A percentile compares a stretch with the other conserved stretches of the same genome.
These are phyloP conservation scores for Hippocampus abdominalis DNA, from an alignment of 2,113 vertebrate species.

Conservation along the genomic window DNA sequence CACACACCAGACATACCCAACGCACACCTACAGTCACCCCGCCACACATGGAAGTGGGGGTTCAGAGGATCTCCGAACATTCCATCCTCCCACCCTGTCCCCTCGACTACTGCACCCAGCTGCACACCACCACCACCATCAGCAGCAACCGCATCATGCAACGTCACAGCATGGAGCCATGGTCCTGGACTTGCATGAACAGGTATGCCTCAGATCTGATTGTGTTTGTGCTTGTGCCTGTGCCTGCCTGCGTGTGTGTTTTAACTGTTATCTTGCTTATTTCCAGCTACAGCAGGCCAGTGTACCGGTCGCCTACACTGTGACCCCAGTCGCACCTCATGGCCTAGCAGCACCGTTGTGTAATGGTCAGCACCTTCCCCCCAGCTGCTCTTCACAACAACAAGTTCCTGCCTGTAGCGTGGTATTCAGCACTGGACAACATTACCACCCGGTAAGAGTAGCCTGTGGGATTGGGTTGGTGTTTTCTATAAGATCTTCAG, in stretches of 20 bases:
- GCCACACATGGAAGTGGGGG: constrained; percentile 63
- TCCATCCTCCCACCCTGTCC: constrained; percentile 89
- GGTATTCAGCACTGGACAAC: constrained; percentile 92
- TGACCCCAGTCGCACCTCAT: constrained; percentile 89
- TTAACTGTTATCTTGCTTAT: constrained; percentile 20
- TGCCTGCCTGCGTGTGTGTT: neutral
- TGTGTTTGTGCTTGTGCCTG: neutral
- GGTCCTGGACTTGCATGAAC: constrained; percentile 93
- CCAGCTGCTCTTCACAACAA: constrained; percentile 87
- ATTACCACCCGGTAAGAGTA: constrained; percentile 91
- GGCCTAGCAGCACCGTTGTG: constrained; percentile 90
- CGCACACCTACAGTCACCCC: constrained; percentile 80
- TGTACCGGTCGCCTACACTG: constrained; percentile 91
- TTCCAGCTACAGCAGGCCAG: constrained; percentile 86
- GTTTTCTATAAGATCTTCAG: neutral
- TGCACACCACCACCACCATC: constrained; percentile 76
- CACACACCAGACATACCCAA: constrained; percentile 66
- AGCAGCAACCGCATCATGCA: constrained; percentile 68
- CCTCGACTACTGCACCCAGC: constrained; percentile 89
- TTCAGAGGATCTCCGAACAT: constrained; percentile 90
- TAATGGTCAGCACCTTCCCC: constrained; percentile 91
- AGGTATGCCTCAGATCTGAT: constrained; percentile 68
- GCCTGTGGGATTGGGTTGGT: constrained; percentile 17
- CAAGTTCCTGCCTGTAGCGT: constrained; percentile 92
- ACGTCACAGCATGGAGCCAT: constrained; percentile 83